A percentile compares a stretch with the other conserved stretches of the same genome.
Conservation (phyloP, 1,140 invertebrate species). For the Trypoxylus dichotomus region DNA sequence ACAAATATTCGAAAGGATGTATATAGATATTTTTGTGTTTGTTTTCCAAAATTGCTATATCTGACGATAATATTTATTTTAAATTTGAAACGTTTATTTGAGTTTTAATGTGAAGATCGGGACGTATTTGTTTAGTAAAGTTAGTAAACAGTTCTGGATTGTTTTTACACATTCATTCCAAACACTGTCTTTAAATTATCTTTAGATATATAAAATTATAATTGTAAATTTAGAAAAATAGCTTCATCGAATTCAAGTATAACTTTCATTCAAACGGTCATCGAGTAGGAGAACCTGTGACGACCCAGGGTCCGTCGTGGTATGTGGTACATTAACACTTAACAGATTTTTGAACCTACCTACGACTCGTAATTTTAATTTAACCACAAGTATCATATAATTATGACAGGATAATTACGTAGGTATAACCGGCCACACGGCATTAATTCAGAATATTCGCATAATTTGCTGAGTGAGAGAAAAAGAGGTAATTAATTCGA, state of each 20-base stretch:
- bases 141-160: no score
- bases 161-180: no score
- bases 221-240: no score
- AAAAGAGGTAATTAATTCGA: constrained; percentile 15
- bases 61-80: no score
- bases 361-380: constrained; percentile 1
- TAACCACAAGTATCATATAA: constrained; percentile 25
- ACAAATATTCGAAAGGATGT: no score
- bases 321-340: constrained; percentile 20
- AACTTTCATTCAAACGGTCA: background rate
- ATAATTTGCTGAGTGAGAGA: constrained; percentile 16
- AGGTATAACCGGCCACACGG: background rate
- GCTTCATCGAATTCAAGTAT: background rate
- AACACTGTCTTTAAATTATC: no score
- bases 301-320: background rate
- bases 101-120: no score
- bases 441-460: constrained; percentile 20
- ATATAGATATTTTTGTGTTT: no score
- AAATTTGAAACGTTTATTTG: no score
- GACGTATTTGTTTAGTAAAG: no score
- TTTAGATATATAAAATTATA: no score
- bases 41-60: no score
- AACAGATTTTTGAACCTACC: constrained; percentile 22
- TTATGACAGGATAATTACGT: constrained; percentile 24
- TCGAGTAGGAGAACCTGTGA: background rate